These are phyloP conservation scores for Mus minutoides DNA, from an alignment of 2,797 vertebrate genomes.

Conservation along the genomic window DNA sequence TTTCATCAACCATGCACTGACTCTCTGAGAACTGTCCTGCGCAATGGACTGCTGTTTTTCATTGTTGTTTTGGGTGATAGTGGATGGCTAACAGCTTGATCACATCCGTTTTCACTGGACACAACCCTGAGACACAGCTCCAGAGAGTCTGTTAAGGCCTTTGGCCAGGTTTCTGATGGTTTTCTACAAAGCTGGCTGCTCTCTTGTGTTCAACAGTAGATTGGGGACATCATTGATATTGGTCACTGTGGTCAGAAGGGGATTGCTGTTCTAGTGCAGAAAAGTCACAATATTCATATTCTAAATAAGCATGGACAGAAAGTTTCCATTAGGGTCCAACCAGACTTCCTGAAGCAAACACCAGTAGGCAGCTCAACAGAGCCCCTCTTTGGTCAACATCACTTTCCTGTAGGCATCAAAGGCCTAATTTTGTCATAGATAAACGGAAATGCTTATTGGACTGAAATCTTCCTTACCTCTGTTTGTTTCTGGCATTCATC, in stretches of 20 bases:
- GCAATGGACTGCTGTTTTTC: background rate
- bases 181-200: background rate
- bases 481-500: background rate
- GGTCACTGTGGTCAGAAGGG: background rate
- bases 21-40: background rate
- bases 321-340: background rate
- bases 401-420: background rate
- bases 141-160: background rate
- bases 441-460: conserved; percentile 31
- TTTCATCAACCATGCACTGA: background rate
- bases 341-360: background rate
- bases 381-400: background rate
- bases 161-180: background rate
- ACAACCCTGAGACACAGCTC: background rate
- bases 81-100: background rate
- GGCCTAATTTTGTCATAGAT: background rate
- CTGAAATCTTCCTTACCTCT: background rate
- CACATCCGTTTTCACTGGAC: background rate
- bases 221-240: background rate
- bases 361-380: background rate
- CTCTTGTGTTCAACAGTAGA: background rate
- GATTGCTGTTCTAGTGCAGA: background rate
- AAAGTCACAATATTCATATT: background rate
- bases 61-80: background rate
- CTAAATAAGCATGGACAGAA: background rate